phyloP scores from a whole-genome alignment of 2,797 vertebrate genomes.

The Clarias pachynema region DNA sequence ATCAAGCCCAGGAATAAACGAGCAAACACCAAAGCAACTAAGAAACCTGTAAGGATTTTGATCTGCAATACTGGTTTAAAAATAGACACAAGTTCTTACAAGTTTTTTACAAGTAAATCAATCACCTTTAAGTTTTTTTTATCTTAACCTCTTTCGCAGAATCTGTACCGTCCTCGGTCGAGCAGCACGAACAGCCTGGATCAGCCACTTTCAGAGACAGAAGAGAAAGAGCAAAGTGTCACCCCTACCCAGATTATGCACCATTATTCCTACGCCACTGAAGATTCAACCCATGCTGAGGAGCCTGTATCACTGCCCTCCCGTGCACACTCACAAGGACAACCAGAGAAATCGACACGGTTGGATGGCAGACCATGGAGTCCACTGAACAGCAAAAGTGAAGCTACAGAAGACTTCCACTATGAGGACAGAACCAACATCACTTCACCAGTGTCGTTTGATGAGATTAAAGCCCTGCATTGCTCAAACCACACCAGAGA shows the following conservation, averaged over 20 bases:
- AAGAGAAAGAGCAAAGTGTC: slow-evolving; percentile 57
- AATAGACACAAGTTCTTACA: neutral
- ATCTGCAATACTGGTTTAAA: neutral
- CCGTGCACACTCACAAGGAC: slow-evolving; percentile 13
- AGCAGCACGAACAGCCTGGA: slow-evolving; percentile 76
- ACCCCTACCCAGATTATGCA: slow-evolving; percentile 43
- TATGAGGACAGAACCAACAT: slow-evolving; percentile 22
- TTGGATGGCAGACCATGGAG: neutral
- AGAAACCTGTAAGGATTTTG: slow-evolving; percentile 69
- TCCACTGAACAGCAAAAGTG: neutral
- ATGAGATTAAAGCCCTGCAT: neutral
- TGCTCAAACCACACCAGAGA: neutral
- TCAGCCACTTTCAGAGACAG: slow-evolving; percentile 73
- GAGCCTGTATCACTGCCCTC: slow-evolving; percentile 17
- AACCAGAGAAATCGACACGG: neutral
- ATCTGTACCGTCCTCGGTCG: slow-evolving; percentile 63
- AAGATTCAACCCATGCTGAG: slow-evolving; percentile 40
- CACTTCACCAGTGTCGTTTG: neutral
- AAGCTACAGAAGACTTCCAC: slow-evolving; percentile 62
- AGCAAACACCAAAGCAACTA: slow-evolving; percentile 72
- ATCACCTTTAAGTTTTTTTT: neutral
- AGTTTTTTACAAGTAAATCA: neutral
- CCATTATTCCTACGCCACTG: slow-evolving; percentile 53
- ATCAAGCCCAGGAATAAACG: slow-evolving; percentile 84
- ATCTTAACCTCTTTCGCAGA: slow-evolving; percentile 59